Evolutionary conservation across 2,797 vertebrate species (phyloP), one percentile per base, ranked within the genome.

Genomic region (Mormyrus hasselquistii): DNA sequence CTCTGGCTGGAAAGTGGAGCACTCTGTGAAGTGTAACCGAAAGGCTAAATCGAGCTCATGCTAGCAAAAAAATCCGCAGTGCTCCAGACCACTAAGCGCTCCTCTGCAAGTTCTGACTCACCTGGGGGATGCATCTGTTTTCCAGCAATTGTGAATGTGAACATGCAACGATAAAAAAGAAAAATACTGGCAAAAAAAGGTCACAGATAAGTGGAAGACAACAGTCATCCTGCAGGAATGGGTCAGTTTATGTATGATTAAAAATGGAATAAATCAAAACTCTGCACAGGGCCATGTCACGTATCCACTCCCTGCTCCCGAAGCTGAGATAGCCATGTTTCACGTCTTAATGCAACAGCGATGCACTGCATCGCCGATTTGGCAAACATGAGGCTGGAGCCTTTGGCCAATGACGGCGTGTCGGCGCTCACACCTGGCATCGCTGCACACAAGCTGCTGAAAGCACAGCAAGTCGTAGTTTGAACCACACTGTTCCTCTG

Each of bases 21-120:
- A 76, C 90, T 91, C 88, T 90, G 85, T 52, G 91, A 90, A 92
- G 89, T 92, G 91, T 93, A 88, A 94, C 91, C 93, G 88, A 93
- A 89, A 88, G 89, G 38, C 86, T 90, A 85, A 92, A 90, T 90
- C 90, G 76, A 92, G 90, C 89, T 91, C 91, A 88, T 85, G 89
- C 62, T 69, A 89, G 87, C 87, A 90, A 89, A 89, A 86, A 88
- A 55, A 90, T 47, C 73, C 88, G 52, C 85, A 19, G 19, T 44
- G 76, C 69, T 73, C 69, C 69, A 19, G 34, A 38, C 4, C 69
- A 41, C 69, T 73, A 41, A 73, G 69, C 2, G 4, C 29, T 41
- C 69, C 69, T 38, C 34, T 73, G 14, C 12, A 73, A 41, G 47
- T 82, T 82, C 76, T 44, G 76, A 82, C 41, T 82, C 76, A 82